Percentiles rank a stretch among this genome's conserved stretches.
Conservation (phyloP, 2,888 invertebrate species). For the Pseudococcus longispinus region DNA sequence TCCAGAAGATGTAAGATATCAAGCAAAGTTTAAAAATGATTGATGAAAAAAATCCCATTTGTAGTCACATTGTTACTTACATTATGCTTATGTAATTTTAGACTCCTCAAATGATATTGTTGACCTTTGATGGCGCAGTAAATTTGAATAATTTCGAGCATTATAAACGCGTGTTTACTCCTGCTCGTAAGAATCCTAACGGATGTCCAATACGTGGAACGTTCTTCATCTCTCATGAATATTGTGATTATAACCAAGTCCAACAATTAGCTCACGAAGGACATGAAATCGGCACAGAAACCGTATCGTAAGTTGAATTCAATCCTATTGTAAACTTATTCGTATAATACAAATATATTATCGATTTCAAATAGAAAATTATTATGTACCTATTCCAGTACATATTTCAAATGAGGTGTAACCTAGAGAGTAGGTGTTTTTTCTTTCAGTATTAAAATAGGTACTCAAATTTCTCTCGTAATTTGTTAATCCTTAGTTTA, state of each 20-base stretch:
- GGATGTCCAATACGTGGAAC: constrained; percentile 88
- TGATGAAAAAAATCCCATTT: too few species aligned
- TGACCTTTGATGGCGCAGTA: constrained; percentile 92
- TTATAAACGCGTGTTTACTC: constrained; percentile 84
- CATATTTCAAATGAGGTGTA: too few species aligned
- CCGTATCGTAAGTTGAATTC: constrained; percentile 71
- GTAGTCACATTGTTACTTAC: too few species aligned
- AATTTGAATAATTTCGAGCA: constrained; percentile 90
- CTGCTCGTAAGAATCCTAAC: constrained; percentile 84
- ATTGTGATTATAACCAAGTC: constrained; percentile 91
- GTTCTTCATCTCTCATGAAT: constrained; percentile 89
- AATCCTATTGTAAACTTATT: background rate
- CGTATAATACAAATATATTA: too few species aligned
- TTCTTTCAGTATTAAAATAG: background rate
- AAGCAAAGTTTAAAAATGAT: too few species aligned
- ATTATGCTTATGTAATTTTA: background rate
- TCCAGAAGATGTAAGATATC: constrained; percentile 75
- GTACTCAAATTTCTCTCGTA: background rate
- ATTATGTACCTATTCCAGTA: too few species aligned
- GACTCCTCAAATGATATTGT: constrained; percentile 86
- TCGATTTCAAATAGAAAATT: too few species aligned
- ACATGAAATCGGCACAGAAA: constrained; percentile 81
- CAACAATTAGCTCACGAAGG: constrained; percentile 87
- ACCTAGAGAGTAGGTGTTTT: too few species aligned
- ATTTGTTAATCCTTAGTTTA: background rate